phyloP scores from a whole-genome alignment of 37 sponge, comb jelly and placozoan species.

The Hexactinellida sp. region DNA sequence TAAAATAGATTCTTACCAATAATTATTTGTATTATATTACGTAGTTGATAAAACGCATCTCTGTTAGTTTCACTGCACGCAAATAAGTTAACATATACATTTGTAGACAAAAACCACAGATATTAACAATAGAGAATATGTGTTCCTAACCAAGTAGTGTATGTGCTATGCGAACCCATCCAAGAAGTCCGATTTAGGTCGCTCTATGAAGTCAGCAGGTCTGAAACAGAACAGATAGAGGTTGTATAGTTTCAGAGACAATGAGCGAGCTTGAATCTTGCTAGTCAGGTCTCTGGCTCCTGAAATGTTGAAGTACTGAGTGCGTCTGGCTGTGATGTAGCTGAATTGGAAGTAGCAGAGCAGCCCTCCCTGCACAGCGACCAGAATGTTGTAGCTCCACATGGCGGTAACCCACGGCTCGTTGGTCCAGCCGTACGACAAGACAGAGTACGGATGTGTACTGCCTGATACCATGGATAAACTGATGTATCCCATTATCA shows the following conservation, averaged over 20 bases:
- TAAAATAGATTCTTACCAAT: no score
- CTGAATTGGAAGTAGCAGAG: slow-evolving; percentile 5
- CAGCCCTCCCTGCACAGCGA: neutral
- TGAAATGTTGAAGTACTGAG: neutral
- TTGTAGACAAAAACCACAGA: no score
- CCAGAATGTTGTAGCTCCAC: neutral
- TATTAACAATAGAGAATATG: no score
- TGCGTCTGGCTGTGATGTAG: neutral
- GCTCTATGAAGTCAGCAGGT: neutral
- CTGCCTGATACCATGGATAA: neutral
- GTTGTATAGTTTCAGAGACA: neutral
- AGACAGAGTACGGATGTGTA: neutral
- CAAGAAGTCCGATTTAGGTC: neutral
- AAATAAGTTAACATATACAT: no score
- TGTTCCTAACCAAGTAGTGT: neutral
- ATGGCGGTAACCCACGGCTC: slow-evolving; percentile 9
- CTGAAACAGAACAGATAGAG: slow-evolving; percentile 7
- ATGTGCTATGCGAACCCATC: neutral
- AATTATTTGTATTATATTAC: no score
- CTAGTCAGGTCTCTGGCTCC: neutral
- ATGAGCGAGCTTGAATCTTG: neutral
- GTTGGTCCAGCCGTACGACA: neutral
- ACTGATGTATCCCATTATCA: slow-evolving; percentile 7
- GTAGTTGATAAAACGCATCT: no score
- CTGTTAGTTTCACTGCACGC: no score